Evolutionary conservation across 2,113 vertebrate species (phyloP).

Genomic region (Melanerpes formicivorus): DNA sequence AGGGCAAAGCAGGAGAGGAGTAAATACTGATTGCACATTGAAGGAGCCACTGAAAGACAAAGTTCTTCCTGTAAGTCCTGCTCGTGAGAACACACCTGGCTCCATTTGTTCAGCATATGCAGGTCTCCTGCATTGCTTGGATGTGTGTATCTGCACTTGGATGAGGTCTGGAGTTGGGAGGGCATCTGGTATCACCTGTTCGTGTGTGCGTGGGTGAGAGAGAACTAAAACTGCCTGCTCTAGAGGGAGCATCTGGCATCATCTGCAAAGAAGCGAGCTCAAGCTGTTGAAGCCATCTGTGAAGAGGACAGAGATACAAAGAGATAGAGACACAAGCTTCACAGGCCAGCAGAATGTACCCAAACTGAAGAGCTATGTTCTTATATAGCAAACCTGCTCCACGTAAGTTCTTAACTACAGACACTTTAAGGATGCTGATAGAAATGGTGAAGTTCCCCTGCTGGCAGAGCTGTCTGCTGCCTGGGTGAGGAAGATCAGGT

Average conservation of each 20-base stretch:
- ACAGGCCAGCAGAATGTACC: neutral
- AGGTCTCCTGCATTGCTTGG: neutral
- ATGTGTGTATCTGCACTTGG: neutral
- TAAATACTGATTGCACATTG: neutral
- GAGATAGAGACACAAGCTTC: neutral
- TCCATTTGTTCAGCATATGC: neutral
- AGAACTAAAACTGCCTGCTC: neutral
- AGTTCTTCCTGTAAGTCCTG: neutral
- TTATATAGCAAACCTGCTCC: neutral
- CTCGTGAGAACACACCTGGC: neutral
- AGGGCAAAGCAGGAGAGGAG: neutral
- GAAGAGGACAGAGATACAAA: neutral
- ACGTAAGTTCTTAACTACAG: neutral
- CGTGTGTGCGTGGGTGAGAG: neutral
- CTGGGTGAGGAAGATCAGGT: neutral
- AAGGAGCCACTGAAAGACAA: neutral
- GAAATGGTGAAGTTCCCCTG: neutral
- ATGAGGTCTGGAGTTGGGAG: neutral
- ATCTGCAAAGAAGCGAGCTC: slow-evolving; percentile 24
- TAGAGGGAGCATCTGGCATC: slow-evolving; percentile 30
- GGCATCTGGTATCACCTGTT: neutral
- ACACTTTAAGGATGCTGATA: neutral
- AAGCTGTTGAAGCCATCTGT: slow-evolving; percentile 55
- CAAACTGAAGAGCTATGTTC: neutral
- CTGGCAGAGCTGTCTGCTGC: neutral